A percentile compares a stretch with the other conserved stretches of the same genome.
These are phyloP conservation scores for Pungitius pungitius DNA, from an alignment of 2,113 vertebrate species.

Conservation along the genomic window DNA sequence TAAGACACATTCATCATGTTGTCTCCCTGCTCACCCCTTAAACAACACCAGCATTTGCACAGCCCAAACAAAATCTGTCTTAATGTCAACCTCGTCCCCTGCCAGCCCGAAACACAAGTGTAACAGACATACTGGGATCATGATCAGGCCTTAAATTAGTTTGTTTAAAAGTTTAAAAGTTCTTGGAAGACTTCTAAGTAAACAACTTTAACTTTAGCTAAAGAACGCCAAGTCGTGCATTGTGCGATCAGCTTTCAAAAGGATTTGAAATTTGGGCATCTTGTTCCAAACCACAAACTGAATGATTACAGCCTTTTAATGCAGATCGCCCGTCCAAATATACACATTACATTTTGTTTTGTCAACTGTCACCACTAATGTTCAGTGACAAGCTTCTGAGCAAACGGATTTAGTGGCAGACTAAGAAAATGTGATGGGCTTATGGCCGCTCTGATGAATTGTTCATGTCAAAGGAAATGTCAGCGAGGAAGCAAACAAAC, in stretches of 20 bases:
- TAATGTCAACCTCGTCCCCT: slow-evolving; percentile 44
- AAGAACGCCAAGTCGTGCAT: slow-evolving; percentile 15
- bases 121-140: slow-evolving; percentile 12
- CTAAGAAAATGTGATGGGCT: slow-evolving; percentile 44
- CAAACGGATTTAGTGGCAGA: slow-evolving; percentile 34
- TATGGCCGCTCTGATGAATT: slow-evolving; percentile 58
- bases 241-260: slow-evolving; percentile 33
- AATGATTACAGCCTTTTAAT: slow-evolving; percentile 2
- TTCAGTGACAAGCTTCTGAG: slow-evolving; percentile 23
- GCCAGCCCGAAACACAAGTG: slow-evolving; percentile 25
- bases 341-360: slow-evolving; percentile 6
- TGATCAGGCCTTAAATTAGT: slow-evolving; percentile 42
- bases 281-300: slow-evolving; percentile 14
- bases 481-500: slow-evolving; percentile 59
- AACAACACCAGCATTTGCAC: slow-evolving; percentile 62
- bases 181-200: slow-evolving; percentile 23
- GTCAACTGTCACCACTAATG: slow-evolving; percentile 11
- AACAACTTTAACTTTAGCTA: slow-evolving; percentile 13
- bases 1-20: slow-evolving; percentile 67
- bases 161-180: slow-evolving; percentile 50
- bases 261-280: slow-evolving; percentile 22
- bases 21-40: slow-evolving; percentile 56
- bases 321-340: slow-evolving; percentile 18
- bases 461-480: slow-evolving; percentile 63
- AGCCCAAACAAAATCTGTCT: slow-evolving; percentile 68